Conservation (phyloP, 2,113 vertebrate species). For the Asarcornis scutulata region DNA sequence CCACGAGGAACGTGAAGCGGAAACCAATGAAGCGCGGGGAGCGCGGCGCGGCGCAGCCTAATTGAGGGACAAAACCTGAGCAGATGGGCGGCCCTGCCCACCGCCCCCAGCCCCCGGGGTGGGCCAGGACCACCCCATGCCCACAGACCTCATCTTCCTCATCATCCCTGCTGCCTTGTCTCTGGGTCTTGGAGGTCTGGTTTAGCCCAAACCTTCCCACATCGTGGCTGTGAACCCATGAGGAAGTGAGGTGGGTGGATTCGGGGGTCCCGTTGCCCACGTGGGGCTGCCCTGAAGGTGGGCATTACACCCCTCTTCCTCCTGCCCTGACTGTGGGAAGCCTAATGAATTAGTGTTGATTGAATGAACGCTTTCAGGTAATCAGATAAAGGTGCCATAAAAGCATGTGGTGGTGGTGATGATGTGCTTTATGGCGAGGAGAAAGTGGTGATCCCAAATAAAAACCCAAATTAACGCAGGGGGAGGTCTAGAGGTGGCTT, state of each 20-base stretch:
- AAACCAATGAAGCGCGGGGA: constrained; percentile 53
- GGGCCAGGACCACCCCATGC: accelerated
- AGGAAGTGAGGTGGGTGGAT: background rate
- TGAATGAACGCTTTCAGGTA: constrained; percentile 62
- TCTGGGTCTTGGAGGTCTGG: background rate
- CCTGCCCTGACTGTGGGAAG: background rate
- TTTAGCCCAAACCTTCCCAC: background rate
- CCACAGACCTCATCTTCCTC: background rate
- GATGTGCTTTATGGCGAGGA: constrained; percentile 62
- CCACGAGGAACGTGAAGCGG: constrained; percentile 46
- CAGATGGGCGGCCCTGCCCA: constrained; percentile 60
- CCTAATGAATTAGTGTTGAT: constrained; percentile 69
- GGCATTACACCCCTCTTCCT: background rate
- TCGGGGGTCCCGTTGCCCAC: background rate
- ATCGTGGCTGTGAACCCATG: background rate
- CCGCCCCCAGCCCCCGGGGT: background rate
- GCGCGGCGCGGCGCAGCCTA: constrained; percentile 1
- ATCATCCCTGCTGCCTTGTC: background rate
- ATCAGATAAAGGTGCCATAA: constrained; percentile 67
- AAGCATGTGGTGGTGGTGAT: constrained; percentile 50
- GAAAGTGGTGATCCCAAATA: constrained; percentile 67
- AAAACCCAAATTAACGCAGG: constrained; percentile 28
- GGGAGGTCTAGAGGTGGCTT: constrained; percentile 18
- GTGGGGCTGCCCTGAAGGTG: background rate
- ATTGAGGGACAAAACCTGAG: constrained; percentile 65